These are phyloP conservation scores for Sepioteuthis lessoniana DNA, from an alignment of 2,888 invertebrate species.

Conservation along the genomic window DNA sequence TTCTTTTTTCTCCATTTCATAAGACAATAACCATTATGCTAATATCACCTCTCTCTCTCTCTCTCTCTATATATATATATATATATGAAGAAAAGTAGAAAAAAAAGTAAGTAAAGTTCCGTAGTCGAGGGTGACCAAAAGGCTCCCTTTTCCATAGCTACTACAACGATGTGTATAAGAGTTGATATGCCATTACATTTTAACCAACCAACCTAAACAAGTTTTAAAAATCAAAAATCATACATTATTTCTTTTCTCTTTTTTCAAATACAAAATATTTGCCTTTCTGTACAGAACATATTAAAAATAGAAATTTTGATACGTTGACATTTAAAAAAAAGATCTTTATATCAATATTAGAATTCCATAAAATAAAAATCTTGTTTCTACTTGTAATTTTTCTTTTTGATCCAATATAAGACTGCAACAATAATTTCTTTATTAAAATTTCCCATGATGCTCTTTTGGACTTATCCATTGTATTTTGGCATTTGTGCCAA, in stretches of 20 bases:
- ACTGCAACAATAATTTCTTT: background rate
- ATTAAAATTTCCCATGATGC: constrained; percentile 20
- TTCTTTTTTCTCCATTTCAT: too few species aligned
- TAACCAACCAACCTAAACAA: too few species aligned
- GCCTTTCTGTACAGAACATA: background rate
- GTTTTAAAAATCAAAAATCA: background rate
- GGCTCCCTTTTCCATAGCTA: too few species aligned
- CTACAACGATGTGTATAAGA: too few species aligned
- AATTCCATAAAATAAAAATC: background rate
- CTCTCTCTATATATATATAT: too few species aligned
- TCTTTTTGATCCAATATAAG: background rate
- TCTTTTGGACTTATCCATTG: background rate
- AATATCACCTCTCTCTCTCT: too few species aligned
- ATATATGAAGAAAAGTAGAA: too few species aligned
- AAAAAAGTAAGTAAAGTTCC: too few species aligned
- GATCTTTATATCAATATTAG: too few species aligned
- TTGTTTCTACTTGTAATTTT: background rate
- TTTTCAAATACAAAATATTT: background rate
- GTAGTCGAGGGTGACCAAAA: too few species aligned
- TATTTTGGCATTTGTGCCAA: background rate
- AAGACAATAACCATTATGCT: too few species aligned
- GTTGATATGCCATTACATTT: too few species aligned
- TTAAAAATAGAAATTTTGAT: background rate
- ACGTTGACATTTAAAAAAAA: background rate
- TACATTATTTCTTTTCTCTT: background rate